Evolutionary conservation across 64 coral and sea anemone genomes (phyloP), one percentile per base, ranked within the genome.

Genomic region (Actinia equina): DNA sequence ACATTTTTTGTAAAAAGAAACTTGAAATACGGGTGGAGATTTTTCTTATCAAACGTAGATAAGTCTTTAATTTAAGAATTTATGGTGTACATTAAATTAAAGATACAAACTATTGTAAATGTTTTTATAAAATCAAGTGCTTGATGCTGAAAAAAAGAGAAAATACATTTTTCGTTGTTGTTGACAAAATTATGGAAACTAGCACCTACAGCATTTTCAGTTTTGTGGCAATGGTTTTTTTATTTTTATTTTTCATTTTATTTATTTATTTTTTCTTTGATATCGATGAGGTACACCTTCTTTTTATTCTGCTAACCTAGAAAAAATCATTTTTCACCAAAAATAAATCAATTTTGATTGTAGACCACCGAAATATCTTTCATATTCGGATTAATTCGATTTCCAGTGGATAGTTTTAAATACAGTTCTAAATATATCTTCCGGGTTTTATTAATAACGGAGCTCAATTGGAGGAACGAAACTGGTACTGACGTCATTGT

Each of bases 401-500:
- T 30, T 74, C 69, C 69, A 74, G 69, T 74, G 69, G 69, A 41
- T 74, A 74, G 69, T 74, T 74, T 30, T 41, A 74, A 74, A 74
- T 41, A 74, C 23, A 74, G 69, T 74, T 74, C 69, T 74, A 74
- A 74, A 74, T 74, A 30, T 74, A 74, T 74, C 27, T 74, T 74
- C 69, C 69, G 69, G 0, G 69, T 74, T 74, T 74, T 41, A 74
- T 30, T 65, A 74, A 74, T 74, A 42, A 30, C 20, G 25, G 69
- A 26, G 41, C 69, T 74, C 25, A 74, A 41, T 74, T 41, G 69
- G 27, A 74, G 9, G n/a, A 74, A 74, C 69, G 41, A 74, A 74
- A 74, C 69, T 41, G 69, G 69, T 74, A 74, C 69, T 11, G n/a
- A 74, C 69, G 69, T 74, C 69, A 74, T 74, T 74, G 69, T 74